Evolutionary conservation across 1,140 invertebrate species (phyloP).

Genomic region (Dolichoris vasculosae): DNA sequence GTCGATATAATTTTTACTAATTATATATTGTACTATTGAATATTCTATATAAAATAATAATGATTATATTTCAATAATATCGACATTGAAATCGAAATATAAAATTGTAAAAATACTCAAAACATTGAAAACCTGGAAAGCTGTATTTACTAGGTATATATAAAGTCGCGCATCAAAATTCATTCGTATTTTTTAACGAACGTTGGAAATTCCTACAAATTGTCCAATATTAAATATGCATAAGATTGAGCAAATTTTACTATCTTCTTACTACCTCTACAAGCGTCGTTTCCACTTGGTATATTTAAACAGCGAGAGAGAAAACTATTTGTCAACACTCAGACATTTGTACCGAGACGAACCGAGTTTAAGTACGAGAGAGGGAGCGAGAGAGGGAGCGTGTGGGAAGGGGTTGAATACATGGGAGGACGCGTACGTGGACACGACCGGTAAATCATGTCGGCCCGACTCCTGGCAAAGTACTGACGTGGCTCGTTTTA

Average conservation of each 20-base stretch:
- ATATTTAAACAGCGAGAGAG: conserved; percentile 54
- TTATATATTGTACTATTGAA: too few species aligned
- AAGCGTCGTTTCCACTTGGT: conserved; percentile 23
- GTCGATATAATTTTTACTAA: too few species aligned
- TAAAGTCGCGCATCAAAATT: too few species aligned
- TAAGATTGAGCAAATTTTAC: neutral
- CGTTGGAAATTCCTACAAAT: neutral
- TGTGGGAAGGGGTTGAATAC: neutral
- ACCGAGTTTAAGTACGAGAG: neutral
- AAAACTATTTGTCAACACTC: conserved; percentile 63
- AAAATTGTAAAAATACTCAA: too few species aligned
- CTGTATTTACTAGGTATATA: too few species aligned
- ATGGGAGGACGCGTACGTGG: conserved; percentile 26
- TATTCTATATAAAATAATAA: too few species aligned
- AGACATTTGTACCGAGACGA: conserved; percentile 56
- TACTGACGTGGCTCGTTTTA: conserved; percentile 55
- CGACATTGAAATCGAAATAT: too few species aligned
- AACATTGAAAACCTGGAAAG: too few species aligned
- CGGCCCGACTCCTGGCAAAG: conserved; percentile 50
- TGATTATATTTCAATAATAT: too few species aligned
- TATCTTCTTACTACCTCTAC: conserved; percentile 31
- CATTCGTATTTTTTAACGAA: neutral
- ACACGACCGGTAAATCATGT: conserved; percentile 60
- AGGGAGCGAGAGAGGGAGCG: neutral
- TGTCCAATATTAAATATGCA: neutral